Evolutionary conservation across 1,140 invertebrate species (phyloP).

Genomic region (Drosophila dunni): DNA sequence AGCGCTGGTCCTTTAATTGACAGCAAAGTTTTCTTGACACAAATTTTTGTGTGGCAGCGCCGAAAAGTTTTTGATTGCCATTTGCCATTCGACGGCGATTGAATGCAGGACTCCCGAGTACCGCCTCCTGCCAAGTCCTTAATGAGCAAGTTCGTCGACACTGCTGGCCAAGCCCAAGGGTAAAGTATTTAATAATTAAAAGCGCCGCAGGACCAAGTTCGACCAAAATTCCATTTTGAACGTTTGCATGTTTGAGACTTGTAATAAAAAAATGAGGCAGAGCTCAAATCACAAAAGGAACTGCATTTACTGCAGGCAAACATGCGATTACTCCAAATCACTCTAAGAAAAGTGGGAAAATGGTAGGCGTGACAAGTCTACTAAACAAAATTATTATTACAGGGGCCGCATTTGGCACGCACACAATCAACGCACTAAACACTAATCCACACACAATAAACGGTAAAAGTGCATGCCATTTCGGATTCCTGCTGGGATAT

Average conservation of each 20-base stretch:
- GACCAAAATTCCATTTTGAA: constrained; percentile 12
- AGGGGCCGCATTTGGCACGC: constrained; percentile 27
- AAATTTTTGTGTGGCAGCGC: constrained; percentile 28
- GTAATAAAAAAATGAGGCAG: constrained; percentile 34
- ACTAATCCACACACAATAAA: constrained; percentile 9
- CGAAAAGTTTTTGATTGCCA: constrained; percentile 68
- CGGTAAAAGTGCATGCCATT: constrained; percentile 6
- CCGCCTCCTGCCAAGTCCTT: constrained; percentile 22
- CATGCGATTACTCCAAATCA: constrained; percentile 59
- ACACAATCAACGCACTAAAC: constrained; percentile 40
- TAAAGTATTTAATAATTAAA: constrained; percentile 71
- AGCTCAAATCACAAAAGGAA: constrained; percentile 49
- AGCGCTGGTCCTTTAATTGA: constrained; percentile 62
- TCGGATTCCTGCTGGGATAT: not conserved
- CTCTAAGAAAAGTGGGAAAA: not conserved
- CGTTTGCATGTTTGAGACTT: constrained; percentile 62
- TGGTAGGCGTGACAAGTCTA: constrained; percentile 30
- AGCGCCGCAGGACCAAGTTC: constrained; percentile 24
- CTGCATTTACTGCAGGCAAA: constrained; percentile 71
- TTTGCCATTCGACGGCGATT: constrained; percentile 1
- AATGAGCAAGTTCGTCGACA: constrained; percentile 70
- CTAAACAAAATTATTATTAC: constrained; percentile 24
- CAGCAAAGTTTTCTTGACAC: constrained; percentile 53
- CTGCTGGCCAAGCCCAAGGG: constrained; percentile 10
- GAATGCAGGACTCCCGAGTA: constrained; percentile 2